Evolutionary conservation across 2,113 vertebrate species (phyloP).

Genomic region (Odocoileus hemionus): DNA sequence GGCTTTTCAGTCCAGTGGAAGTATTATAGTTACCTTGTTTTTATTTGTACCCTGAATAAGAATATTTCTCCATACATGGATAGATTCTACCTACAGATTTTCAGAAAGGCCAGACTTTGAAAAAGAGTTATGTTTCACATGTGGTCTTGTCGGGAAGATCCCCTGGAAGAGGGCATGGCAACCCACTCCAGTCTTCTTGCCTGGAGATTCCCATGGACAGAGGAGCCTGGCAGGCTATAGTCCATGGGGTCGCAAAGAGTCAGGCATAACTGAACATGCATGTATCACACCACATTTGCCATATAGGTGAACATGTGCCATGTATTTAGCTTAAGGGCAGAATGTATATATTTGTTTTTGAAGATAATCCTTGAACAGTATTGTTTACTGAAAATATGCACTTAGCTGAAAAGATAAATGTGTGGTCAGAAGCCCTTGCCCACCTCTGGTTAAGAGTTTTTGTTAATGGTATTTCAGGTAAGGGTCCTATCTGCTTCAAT

Average conservation of each 20-base stretch:
- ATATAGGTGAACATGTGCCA: neutral
- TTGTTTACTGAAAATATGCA: constrained; percentile 35
- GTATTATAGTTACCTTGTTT: neutral
- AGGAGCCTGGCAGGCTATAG: neutral
- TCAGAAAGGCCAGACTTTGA: neutral
- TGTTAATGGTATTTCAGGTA: constrained; percentile 51
- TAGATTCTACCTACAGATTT: neutral
- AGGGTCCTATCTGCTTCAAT: neutral
- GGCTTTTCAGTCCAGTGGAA: neutral
- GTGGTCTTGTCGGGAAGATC: neutral
- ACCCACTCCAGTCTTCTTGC: neutral
- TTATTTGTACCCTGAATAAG: neutral
- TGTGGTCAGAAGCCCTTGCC: constrained; percentile 38
- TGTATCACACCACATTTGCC: neutral
- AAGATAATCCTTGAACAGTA: neutral
- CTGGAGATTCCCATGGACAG: neutral
- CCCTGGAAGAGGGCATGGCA: neutral
- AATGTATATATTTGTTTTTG: neutral
- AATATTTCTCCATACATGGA: neutral
- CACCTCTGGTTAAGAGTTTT: constrained; percentile 48
- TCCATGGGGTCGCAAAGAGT: neutral
- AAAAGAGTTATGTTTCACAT: neutral
- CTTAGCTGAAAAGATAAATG: constrained; percentile 46
- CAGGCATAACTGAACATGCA: neutral
- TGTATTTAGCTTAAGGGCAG: neutral